A percentile compares a stretch with the other conserved stretches of the same genome.
These are phyloP conservation scores for Ailurus styani DNA, from an alignment of 2,113 vertebrate species.

Conservation along the genomic window DNA sequence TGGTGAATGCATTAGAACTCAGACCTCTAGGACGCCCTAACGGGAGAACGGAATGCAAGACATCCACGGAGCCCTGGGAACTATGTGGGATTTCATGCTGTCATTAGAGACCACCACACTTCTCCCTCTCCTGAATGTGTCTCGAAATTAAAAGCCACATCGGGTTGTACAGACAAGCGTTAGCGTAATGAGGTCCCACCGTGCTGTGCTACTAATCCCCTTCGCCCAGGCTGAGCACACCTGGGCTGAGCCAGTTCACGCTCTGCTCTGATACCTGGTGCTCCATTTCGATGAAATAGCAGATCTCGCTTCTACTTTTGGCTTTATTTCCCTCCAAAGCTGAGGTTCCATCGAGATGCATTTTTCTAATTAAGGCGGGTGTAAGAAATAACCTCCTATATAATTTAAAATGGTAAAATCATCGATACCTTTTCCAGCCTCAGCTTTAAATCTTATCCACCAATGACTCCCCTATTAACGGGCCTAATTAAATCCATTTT, in stretches of 20 bases:
- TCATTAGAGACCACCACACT: neutral
- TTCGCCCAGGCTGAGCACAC: rapidly evolving
- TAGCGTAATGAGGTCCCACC: rapidly evolving
- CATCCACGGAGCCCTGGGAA: neutral
- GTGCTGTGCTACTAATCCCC: neutral
- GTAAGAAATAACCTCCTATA: conserved; percentile 78
- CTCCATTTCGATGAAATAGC: conserved; percentile 50
- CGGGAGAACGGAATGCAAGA: neutral
- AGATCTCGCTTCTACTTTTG: conserved; percentile 32
- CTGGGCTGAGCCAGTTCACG: neutral
- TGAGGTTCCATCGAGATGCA: conserved; percentile 70
- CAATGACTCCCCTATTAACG: conserved; percentile 80
- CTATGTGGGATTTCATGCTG: neutral
- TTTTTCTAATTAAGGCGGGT: conserved; percentile 80
- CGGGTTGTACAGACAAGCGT: neutral
- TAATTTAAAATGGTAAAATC: conserved; percentile 82
- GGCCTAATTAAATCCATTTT: conserved; percentile 87
- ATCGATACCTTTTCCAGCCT: conserved; percentile 70
- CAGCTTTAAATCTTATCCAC: conserved; percentile 80
- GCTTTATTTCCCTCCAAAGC: conserved; percentile 71
- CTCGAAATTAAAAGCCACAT: neutral
- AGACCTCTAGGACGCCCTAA: neutral
- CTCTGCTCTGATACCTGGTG: conserved; percentile 1
- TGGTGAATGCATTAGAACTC: neutral
- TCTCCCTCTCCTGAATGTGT: neutral